Percentiles rank a stretch among this genome's conserved stretches.
phyloP scores from a whole-genome alignment of 2,888 invertebrate genomes.

The Netelia virgata region DNA sequence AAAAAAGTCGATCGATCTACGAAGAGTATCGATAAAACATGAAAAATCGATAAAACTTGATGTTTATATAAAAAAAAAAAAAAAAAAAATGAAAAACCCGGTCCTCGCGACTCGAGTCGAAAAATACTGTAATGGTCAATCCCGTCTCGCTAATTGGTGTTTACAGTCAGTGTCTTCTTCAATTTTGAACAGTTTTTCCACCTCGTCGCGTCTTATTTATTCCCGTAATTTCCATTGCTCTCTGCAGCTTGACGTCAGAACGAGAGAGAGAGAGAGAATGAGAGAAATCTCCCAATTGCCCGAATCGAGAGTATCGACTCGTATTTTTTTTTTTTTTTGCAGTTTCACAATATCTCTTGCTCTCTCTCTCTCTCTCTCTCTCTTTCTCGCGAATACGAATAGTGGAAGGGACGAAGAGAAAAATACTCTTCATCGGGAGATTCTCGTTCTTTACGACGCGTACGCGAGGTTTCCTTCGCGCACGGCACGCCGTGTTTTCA shows the following conservation, averaged over 20 bases:
- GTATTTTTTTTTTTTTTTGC: conserved; percentile 29
- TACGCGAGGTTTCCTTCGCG: conserved; percentile 22
- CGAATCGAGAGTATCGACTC: conserved; percentile 52
- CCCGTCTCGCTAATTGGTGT: conserved; percentile 23
- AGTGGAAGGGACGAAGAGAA: not conserved
- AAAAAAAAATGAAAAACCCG: conserved; percentile 7
- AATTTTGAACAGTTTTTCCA: conserved; percentile 18
- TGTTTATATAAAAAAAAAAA: not conserved
- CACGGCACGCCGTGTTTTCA: conserved; percentile 39
- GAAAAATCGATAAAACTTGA: too few species aligned
- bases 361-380: not conserved
- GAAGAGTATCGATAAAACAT: too few species aligned
- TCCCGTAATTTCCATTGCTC: not conserved
- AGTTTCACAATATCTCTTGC: not conserved
- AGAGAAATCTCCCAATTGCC: conserved; percentile 24
- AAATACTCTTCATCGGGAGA: conserved; percentile 2
- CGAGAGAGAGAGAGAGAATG: not conserved
- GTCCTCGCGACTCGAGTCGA: not conserved
- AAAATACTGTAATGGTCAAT: not conserved
- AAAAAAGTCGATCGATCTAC: too few species aligned
- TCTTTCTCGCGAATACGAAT: conserved; percentile 1
- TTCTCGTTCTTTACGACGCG: conserved; percentile 43
- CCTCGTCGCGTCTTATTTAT: conserved; percentile 1
- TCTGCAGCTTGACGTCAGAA: not conserved
- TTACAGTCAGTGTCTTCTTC: conserved; percentile 4